phyloP scores from a whole-genome alignment of 2,797 vertebrate species.

The Parauchenoglanis punctatus region DNA sequence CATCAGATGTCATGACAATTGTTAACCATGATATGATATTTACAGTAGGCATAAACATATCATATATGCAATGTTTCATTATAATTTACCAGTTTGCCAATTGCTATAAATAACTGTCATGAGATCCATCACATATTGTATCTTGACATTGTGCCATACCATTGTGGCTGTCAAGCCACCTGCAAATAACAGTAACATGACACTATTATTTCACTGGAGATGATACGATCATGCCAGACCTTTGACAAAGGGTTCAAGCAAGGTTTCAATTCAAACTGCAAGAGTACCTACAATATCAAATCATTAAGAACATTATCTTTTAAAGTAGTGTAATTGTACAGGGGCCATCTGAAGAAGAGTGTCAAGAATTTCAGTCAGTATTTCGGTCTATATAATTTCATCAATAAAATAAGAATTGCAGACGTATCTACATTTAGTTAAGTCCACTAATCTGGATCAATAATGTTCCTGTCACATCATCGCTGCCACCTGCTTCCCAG shows the following conservation, averaged over 20 bases:
- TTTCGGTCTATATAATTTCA: background rate
- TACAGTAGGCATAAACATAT: background rate
- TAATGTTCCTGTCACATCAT: no score
- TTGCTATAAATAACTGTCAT: background rate
- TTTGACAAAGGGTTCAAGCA: background rate
- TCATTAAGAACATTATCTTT: background rate
- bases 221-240: background rate
- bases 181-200: background rate
- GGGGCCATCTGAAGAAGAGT: background rate
- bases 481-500: no score
- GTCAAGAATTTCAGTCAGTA: background rate
- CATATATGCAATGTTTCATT: background rate
- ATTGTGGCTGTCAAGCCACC: background rate
- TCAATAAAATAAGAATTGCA: background rate
- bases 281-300: background rate
- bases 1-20: background rate
- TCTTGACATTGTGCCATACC: background rate
- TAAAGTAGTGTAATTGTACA: background rate
- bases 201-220: background rate
- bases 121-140: background rate
- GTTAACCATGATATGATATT: background rate
- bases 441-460: background rate
- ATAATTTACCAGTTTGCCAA: background rate
- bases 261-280: background rate
- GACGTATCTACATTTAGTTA: background rate